Evolutionary conservation across 2,113 vertebrate genomes (phyloP).

Genomic region (Chinchilla lanigera): DNA sequence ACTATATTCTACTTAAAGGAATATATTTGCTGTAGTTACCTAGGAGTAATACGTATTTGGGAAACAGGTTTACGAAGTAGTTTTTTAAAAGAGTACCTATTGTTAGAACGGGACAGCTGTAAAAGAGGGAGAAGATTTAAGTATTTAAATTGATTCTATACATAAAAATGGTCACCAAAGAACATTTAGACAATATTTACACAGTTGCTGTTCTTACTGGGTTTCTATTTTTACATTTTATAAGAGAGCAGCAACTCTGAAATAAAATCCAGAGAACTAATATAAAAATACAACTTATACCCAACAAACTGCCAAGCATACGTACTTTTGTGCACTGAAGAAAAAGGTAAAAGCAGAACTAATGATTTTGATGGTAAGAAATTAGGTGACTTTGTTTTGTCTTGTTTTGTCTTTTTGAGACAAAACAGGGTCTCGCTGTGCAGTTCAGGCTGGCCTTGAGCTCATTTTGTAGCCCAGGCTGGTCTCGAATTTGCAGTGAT

Average conservation of each 20-base stretch:
- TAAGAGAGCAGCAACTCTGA: neutral
- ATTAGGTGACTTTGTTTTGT: too few species aligned
- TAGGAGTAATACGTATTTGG: neutral
- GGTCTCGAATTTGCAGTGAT: too few species aligned
- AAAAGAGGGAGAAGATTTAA: slow-evolving; percentile 28
- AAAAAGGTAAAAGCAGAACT: slow-evolving; percentile 1
- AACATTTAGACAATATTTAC: slow-evolving; percentile 49
- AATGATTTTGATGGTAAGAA: neutral
- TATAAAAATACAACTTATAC: slow-evolving; percentile 6
- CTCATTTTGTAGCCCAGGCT: too few species aligned
- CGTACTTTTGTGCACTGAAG: neutral
- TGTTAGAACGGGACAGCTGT: neutral
- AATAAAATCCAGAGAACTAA: slow-evolving; percentile 1
- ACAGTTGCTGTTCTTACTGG: slow-evolving; percentile 14
- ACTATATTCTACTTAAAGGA: neutral
- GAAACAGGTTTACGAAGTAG: neutral
- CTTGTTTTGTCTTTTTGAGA: too few species aligned
- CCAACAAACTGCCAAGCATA: slow-evolving; percentile 8
- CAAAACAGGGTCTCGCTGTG: too few species aligned
- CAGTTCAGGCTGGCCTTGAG: too few species aligned
- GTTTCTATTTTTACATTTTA: slow-evolving; percentile 21
- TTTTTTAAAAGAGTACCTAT: neutral
- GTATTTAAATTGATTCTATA: slow-evolving; percentile 41
- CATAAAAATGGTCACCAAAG: slow-evolving; percentile 23
- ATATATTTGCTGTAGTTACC: neutral